These are phyloP conservation scores for Anhinga rufa DNA, from an alignment of 2,113 vertebrate species.

Conservation along the genomic window DNA sequence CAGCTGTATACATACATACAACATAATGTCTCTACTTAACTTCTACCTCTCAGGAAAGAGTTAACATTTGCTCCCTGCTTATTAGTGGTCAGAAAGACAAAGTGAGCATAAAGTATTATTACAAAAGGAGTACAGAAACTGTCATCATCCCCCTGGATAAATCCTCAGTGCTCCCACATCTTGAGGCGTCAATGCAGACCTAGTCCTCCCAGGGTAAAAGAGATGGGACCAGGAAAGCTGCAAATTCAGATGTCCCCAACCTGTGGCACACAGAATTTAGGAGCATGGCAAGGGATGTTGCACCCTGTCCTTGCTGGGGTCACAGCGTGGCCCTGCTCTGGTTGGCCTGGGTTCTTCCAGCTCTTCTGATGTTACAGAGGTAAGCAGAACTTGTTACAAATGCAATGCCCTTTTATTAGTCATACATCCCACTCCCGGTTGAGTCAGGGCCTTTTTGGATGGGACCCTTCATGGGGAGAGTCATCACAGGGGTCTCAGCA, in stretches of 20 bases:
- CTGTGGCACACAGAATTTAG: not conserved
- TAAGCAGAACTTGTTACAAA: not conserved
- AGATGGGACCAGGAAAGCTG: not conserved
- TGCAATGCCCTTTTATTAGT: not conserved
- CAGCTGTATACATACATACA: not conserved
- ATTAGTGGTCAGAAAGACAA: not conserved
- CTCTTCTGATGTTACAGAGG: not conserved
- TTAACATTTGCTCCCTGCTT: not conserved
- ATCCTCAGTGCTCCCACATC: not conserved
- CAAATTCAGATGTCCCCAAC: not conserved
- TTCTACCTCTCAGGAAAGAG: not conserved
- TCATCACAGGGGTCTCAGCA: not conserved
- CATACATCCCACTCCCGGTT: accelerated
- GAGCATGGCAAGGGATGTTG: not conserved
- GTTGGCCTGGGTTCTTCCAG: not conserved
- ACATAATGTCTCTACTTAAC: not conserved
- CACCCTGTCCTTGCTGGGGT: not conserved
- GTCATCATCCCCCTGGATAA: not conserved
- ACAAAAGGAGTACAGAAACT: not conserved
- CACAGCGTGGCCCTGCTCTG: accelerated
- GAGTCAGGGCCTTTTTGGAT: not conserved
- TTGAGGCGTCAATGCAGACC: not conserved
- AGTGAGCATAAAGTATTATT: not conserved
- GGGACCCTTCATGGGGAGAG: accelerated
- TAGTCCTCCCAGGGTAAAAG: not conserved